Percentiles rank a stretch among this genome's conserved stretches.
phyloP scores from a whole-genome alignment of 2,888 invertebrate species.

The Hyles lineata region DNA sequence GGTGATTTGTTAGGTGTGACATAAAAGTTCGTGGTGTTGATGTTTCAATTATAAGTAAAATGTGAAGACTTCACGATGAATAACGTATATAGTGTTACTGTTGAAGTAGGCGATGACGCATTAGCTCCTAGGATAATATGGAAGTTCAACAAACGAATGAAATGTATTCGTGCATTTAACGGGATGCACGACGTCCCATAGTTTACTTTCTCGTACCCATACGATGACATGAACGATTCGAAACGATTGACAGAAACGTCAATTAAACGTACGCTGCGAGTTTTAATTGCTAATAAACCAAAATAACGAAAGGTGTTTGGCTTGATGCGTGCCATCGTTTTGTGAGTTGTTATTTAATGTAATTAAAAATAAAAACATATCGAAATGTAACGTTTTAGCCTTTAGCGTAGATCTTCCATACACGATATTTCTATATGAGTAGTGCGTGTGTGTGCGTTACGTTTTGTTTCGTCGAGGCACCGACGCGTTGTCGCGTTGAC shows the following conservation, averaged over 20 bases:
- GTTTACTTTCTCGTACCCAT: slow-evolving; percentile 25
- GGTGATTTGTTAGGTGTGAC: slow-evolving; percentile 46
- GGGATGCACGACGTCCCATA: slow-evolving; percentile 21
- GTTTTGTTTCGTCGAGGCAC: slow-evolving; percentile 21
- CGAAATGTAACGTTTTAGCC: slow-evolving; percentile 81
- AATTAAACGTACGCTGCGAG: slow-evolving; percentile 38
- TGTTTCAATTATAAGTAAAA: slow-evolving; percentile 68
- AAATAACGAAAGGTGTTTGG: slow-evolving; percentile 60
- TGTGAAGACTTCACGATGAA: slow-evolving; percentile 66
- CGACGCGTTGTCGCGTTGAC: neutral
- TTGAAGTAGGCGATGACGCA: slow-evolving; percentile 73
- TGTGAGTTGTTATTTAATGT: slow-evolving; percentile 74
- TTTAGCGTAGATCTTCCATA: slow-evolving; percentile 84
- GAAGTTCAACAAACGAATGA: slow-evolving; percentile 24
- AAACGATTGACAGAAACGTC: slow-evolving; percentile 35
- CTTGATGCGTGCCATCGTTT: slow-evolving; percentile 78
- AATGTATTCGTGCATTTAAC: slow-evolving; percentile 13
- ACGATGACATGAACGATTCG: slow-evolving; percentile 33
- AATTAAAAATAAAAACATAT: slow-evolving; percentile 79
- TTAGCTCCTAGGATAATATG: slow-evolving; percentile 64
- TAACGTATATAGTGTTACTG: slow-evolving; percentile 59
- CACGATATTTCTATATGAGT: slow-evolving; percentile 64
- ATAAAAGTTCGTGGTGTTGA: slow-evolving; percentile 40
- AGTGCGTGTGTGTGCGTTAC: slow-evolving; percentile 63
- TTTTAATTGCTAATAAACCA: slow-evolving; percentile 56